Base-by-base conservation (phyloP, 2,113 vertebrate species). In the Etheostoma cragini region DNA sequence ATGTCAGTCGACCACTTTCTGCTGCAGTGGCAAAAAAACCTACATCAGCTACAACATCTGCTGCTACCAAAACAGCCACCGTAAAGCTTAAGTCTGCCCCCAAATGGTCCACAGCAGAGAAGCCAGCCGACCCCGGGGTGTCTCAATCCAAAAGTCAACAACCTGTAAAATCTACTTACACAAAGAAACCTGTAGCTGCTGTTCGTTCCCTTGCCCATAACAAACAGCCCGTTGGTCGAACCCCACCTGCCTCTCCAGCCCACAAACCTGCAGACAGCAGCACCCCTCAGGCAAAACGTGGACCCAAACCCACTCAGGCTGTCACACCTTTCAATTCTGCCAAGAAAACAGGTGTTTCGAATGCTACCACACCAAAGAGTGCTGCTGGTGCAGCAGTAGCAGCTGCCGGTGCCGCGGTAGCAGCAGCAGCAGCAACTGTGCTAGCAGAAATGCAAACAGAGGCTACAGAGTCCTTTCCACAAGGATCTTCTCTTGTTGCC, bases 241-340 rank as follows among this genome's bases (percentile, higher is more conserved):
- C 83, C 3, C 82, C 80, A 7, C 73, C 91, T n/a, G 57, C 80
- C 1, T 89, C 89, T 63, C 86, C 90, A 38, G 88, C 58, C 30
- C 87, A 56, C 57, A 94, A 65, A 81, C 74, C 80, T 1, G 80
- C 71, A 46, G 79, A 56, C 5, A 16, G 83, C 54, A 85, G 53
- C 57, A 85, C 81, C 2, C 10, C 76, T 30, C 74, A 82, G 35
- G 24, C 86, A 13, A 92, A 87, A 62, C 71, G 78, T 47, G 71
- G 57, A 53, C 14, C 75, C 61, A 95, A 94, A 83, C 92, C 93
- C 21, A 92, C 89, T 16, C 93, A 93, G 83, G 75, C 93, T 12
- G 90, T 93, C 38, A 46, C 76, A 8, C 93, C 94, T 17, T 89
- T 90, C 47, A 80, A 57, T 3, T 50, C 86, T 3, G 69, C 42